These are phyloP conservation scores for Ianthella basta DNA, from an alignment of 37 sponge, comb jelly and placozoan genomes.

Conservation along the genomic window DNA sequence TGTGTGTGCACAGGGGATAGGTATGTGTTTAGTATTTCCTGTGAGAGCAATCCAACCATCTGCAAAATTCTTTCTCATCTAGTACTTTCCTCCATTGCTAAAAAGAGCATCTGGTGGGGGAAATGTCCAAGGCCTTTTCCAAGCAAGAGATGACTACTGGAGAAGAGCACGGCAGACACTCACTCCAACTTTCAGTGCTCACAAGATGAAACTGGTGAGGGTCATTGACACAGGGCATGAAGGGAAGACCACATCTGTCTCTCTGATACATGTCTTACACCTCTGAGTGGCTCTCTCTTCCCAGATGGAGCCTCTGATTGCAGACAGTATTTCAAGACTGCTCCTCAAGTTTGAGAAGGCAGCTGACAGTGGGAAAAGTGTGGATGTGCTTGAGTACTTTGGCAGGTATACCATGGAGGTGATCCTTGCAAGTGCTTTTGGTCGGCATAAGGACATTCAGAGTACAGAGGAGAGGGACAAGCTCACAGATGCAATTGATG, in stretches of 20 bases:
- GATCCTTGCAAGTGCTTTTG: slow-evolving; percentile 39
- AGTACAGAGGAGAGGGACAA: slow-evolving; percentile 24
- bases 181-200: slow-evolving; percentile 65
- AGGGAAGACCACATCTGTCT: too few species aligned
- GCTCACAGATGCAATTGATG: slow-evolving; percentile 42
- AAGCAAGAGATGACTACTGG: slow-evolving; percentile 55
- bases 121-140: slow-evolving; percentile 36
- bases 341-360: slow-evolving; percentile 28
- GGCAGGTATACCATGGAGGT: slow-evolving; percentile 23
- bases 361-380: slow-evolving; percentile 41
- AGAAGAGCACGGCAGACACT: slow-evolving; percentile 44
- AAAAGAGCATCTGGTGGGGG: neutral
- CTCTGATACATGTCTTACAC: too few species aligned
- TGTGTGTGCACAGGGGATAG: too few species aligned
- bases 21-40: too few species aligned
- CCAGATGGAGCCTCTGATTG: slow-evolving; percentile 73
- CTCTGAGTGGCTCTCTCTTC: neutral
- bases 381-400: slow-evolving; percentile 41
- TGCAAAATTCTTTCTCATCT: neutral
- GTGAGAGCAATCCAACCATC: too few species aligned
- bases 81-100: neutral
- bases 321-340: slow-evolving; percentile 36
- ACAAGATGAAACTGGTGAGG: slow-evolving; percentile 67
- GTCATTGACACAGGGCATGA: too few species aligned
- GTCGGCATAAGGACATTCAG: slow-evolving; percentile 27